These are phyloP conservation scores for Microcebus murinus DNA, from an alignment of 2,113 vertebrate genomes.

Conservation along the genomic window DNA sequence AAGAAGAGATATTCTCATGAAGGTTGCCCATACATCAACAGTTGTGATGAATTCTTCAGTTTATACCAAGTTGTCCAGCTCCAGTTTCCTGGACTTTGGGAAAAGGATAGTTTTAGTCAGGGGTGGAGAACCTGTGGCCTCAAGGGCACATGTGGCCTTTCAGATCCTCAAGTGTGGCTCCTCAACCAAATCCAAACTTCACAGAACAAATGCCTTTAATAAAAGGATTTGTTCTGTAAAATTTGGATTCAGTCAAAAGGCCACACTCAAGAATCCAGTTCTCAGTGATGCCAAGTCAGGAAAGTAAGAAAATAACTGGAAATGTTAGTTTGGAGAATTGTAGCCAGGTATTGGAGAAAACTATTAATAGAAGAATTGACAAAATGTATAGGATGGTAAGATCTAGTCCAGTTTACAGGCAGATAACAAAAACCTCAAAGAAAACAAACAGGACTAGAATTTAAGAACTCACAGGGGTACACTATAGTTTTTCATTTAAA, in stretches of 20 bases:
- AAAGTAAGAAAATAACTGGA: not conserved
- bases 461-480: not conserved
- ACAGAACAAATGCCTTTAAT: too few relatives aligned
- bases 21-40: not conserved
- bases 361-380: not conserved
- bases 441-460: not conserved
- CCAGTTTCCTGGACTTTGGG: not conserved
- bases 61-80: not conserved
- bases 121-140: too few relatives aligned
- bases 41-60: not conserved
- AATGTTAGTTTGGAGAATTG: not conserved
- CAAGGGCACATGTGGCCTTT: too few relatives aligned
- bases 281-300: not conserved
- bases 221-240: too few relatives aligned
- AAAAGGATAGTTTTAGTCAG: not conserved
- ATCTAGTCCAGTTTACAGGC: not conserved
- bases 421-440: not conserved
- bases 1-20: not conserved
- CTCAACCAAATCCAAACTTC: too few relatives aligned
- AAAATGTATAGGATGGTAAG: not conserved
- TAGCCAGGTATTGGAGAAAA: conserved; percentile 13
- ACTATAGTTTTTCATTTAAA: not conserved
- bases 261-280: not conserved
- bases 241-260: too few relatives aligned
- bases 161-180: too few relatives aligned